Conservation (phyloP, 2,797 vertebrate genomes). For the Argya squamiceps region DNA sequence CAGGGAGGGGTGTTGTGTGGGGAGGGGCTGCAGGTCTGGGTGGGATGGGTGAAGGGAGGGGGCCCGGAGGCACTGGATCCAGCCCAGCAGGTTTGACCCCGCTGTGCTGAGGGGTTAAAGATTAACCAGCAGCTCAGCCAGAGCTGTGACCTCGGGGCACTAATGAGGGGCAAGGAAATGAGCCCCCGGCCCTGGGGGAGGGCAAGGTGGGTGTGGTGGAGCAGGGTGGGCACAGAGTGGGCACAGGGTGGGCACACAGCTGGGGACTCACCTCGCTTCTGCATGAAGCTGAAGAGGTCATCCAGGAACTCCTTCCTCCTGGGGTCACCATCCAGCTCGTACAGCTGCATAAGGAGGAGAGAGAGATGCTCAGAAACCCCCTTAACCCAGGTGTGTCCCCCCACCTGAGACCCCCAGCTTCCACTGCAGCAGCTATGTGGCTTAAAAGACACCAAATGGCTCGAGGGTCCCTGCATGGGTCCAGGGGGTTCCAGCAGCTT, state of each 20-base stretch:
- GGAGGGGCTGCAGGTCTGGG: not conserved
- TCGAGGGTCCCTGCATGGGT: rapidly evolving
- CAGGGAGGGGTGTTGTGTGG: not conserved
- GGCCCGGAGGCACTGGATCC: not conserved
- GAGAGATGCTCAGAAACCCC: not conserved
- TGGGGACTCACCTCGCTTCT: slow-evolving; percentile 86
- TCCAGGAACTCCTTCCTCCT: slow-evolving; percentile 95
- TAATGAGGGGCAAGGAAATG: not conserved
- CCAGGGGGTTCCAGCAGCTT: not conserved
- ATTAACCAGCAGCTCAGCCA: not conserved
- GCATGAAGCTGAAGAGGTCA: slow-evolving; percentile 95
- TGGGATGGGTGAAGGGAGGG: not conserved
- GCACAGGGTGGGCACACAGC: rapidly evolving
- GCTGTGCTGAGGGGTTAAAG: slow-evolving; percentile 6
- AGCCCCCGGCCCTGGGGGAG: not conserved
- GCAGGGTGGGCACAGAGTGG: not conserved
- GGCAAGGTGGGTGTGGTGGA: not conserved
- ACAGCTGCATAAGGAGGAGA: slow-evolving; percentile 78
- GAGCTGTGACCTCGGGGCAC: not conserved
- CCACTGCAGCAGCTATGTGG: not conserved
- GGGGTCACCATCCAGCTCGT: slow-evolving; percentile 92
- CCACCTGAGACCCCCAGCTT: rapidly evolving
- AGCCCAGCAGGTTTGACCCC: slow-evolving; percentile 3
- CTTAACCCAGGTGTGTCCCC: rapidly evolving
- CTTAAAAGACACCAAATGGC: rapidly evolving